Base-by-base conservation (phyloP, 1,140 invertebrate genomes). In the Drosophila bipectinata region DNA sequence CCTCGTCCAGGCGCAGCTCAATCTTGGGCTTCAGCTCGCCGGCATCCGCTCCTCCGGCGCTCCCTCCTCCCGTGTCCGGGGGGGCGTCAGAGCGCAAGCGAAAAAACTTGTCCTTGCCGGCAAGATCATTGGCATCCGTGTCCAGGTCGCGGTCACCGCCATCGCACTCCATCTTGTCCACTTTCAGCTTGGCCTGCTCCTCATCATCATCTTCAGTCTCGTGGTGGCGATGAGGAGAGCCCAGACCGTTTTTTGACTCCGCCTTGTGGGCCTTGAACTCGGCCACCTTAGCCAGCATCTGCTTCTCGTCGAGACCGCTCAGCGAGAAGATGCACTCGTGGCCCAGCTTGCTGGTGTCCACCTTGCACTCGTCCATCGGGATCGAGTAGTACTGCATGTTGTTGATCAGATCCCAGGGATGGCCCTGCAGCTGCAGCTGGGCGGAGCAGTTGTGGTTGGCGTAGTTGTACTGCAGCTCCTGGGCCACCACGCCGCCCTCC, bases 331-430 rank as follows among this genome's bases (percentile, higher is more conserved):
- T 93, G 3, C 93, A 94, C 58, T 94, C 94, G 54, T 87, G 75
- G 5, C 62, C 77, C 32, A 91, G 79, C 55, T 91, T 91, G 0
- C 62, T 56, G 2, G 89, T 66, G 32, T 92, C 91, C 58, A 88
- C 84, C 91, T 93, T 93, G 75, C 92, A 93, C 62, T 93, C 93
- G 44, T 94, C 89, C 21, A 94, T 92, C 0, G 93, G 93, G 53
- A 94, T 93, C 49, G 93, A 93, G 26, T 94, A 88, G 57, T 94
- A 91, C 45, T 94, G 93, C 28, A 93, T 81, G 63, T 94, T 94
- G 51, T 94, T 94, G 0, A 93, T 93, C 9, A 94, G 92, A 60
- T 94, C 93, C 94, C 94, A 94, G 10, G 93, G 92, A 84, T 94
- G 93, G 0, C 93, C 93, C 75, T 94, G 93, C 24, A 92, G 91